Evolutionary conservation across 2,888 invertebrate genomes (phyloP), one percentile per base, ranked within the genome.

Genomic region (Melinopterus prodromus): DNA sequence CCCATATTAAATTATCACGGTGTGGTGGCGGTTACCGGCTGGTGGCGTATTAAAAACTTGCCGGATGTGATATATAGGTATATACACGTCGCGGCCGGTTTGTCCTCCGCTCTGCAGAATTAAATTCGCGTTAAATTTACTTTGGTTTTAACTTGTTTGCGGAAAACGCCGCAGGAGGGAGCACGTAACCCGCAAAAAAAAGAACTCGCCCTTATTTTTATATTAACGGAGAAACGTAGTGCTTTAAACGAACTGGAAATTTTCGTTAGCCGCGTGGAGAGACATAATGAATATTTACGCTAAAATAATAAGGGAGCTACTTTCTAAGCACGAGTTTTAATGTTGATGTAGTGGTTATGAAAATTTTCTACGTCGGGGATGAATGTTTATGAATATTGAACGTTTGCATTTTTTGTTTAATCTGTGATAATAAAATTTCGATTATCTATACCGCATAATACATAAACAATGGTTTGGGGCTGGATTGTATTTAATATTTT

Each of bases 141-240:
- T 53, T 53, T 53, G 53, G 53, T 53, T 53, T 53, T 53, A 53
- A 53, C 53, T 53, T 53, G 53, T 53, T 53, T 53, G 53, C 53
- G 53, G 53, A 53, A 53, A 53, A 53, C 12, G 53, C 53, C 53
- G 53, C 53, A 53, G 53, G 53, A 53, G 53, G 53, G 53, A 1
- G 53, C 9, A 12, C 53, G 7, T 53, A 6, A 53, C 53, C 12
- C 53, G 53, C 38, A 6, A 9, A 53, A 9, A 53, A 7, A 53
- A 53, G 12, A 53, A 53, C 53, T 4, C 53, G 5, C 53, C 53
- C 53, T 53, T 53, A 53, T 53, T 53, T 53, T 53, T 53, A 53
- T 53, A 53, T 53, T 12, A 53, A 53, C 53, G 53, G 53, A 53
- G 53, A 53, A 2, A 2, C 5, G 53, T 53, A 53, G 12, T 53